Conservation (phyloP, 2,888 invertebrate species). For the Agriopis marginaria region DNA sequence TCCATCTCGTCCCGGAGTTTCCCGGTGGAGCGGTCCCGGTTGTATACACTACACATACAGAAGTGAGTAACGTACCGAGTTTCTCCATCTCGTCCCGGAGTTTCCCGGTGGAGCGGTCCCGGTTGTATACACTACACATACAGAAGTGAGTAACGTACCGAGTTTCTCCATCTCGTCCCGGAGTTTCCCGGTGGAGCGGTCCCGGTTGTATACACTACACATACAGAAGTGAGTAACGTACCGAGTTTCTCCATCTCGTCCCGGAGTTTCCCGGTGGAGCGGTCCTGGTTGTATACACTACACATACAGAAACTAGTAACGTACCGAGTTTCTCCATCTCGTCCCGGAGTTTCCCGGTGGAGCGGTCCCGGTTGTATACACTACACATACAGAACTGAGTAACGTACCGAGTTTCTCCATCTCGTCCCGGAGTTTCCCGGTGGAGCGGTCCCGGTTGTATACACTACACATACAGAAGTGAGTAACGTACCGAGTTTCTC, state of each 20-base stretch:
- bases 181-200: constrained; percentile 90
- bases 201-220: too few relatives aligned
- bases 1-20: constrained; percentile 93
- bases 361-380: constrained; percentile 89
- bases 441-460: constrained; percentile 90
- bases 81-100: constrained; percentile 94
- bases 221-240: constrained; percentile 26
- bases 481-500: constrained; percentile 89
- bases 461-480: too few relatives aligned
- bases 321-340: constrained; percentile 95
- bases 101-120: constrained; percentile 90
- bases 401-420: constrained; percentile 93
- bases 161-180: constrained; percentile 94
- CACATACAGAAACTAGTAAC: too few relatives aligned
- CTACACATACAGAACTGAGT: too few relatives aligned
- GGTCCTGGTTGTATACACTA: constrained; percentile 88
- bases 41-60: too few relatives aligned
- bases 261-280: constrained; percentile 90
- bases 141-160: constrained; percentile 81
- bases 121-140: too few relatives aligned
- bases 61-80: constrained; percentile 87
- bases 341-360: constrained; percentile 89
- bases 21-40: constrained; percentile 89
- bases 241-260: constrained; percentile 95
- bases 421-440: constrained; percentile 90